Evolutionary conservation across 2,797 vertebrate species (phyloP).

Genomic region (Catamblyrhynchus diadema): DNA sequence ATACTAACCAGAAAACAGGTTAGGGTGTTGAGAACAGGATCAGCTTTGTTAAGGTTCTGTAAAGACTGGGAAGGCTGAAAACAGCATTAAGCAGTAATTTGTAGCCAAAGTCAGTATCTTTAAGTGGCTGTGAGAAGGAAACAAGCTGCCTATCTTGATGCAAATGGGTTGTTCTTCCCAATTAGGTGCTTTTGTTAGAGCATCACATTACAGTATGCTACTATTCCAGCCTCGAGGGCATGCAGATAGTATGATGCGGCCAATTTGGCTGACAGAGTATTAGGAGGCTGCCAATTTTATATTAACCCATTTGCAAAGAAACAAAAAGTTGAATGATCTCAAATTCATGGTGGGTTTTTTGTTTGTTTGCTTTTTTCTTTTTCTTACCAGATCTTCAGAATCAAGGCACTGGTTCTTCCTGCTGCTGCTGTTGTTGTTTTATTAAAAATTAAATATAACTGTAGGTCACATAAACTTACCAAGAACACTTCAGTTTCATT

Average conservation of each 20-base stretch:
- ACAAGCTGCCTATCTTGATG: slow-evolving; percentile 55
- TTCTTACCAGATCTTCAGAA: background rate
- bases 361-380: background rate
- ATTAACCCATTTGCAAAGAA: background rate
- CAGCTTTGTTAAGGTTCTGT: slow-evolving; percentile 39
- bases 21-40: slow-evolving; percentile 1
- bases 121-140: slow-evolving; percentile 32
- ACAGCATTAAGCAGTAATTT: slow-evolving; percentile 18
- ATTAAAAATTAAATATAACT: background rate
- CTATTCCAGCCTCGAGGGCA: slow-evolving; percentile 12
- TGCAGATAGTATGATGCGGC: background rate
- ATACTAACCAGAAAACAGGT: slow-evolving; percentile 54
- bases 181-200: slow-evolving; percentile 52
- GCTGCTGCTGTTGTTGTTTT: background rate
- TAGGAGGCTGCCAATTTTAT: slow-evolving; percentile 12
- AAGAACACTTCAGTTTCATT: background rate
- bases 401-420: background rate
- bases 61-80: slow-evolving; percentile 20
- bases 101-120: slow-evolving; percentile 31
- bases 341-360: background rate
- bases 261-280: slow-evolving; percentile 15
- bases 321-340: background rate
- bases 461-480: background rate
- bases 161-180: slow-evolving; percentile 45
- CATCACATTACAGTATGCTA: slow-evolving; percentile 1